Percentiles rank a stretch among this genome's conserved stretches.
phyloP scores from a whole-genome alignment of 2,113 vertebrate genomes.

The Smithornis capensis region DNA sequence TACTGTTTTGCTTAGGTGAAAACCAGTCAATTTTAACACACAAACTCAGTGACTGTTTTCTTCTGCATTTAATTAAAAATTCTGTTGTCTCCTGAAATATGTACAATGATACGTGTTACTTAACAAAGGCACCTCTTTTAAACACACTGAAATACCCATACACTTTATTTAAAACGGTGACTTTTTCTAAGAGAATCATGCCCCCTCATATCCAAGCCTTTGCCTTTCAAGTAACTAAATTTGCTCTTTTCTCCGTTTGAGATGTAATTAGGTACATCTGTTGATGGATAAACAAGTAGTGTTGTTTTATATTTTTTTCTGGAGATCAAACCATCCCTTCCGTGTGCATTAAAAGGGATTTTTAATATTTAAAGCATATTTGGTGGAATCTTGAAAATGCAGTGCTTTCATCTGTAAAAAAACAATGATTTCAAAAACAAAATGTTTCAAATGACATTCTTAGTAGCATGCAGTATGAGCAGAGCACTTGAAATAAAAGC shows the following conservation, averaged over 20 bases:
- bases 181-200: conserved; percentile 1
- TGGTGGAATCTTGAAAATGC: conserved; percentile 56
- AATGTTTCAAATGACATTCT: conserved; percentile 60
- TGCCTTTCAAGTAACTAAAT: conserved; percentile 57
- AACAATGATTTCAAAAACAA: conserved; percentile 51
- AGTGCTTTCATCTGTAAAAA: conserved; percentile 69
- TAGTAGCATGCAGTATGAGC: background rate
- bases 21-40: background rate
- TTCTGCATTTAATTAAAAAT: conserved; percentile 32
- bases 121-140: background rate
- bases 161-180: background rate
- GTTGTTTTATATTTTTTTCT: conserved; percentile 25
- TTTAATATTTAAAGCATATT: conserved; percentile 74
- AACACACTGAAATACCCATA: background rate
- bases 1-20: background rate
- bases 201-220: background rate
- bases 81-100: background rate
- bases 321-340: conserved; percentile 55
- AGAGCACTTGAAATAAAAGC: conserved; percentile 31
- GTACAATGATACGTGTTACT: background rate
- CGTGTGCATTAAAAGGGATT: conserved; percentile 41
- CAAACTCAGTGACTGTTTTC: background rate
- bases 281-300: conserved; percentile 72
- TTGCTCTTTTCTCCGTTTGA: conserved; percentile 47
- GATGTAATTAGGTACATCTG: conserved; percentile 70